Conservation (phyloP, 2,113 vertebrate genomes). For the Stigmatopora argus region DNA sequence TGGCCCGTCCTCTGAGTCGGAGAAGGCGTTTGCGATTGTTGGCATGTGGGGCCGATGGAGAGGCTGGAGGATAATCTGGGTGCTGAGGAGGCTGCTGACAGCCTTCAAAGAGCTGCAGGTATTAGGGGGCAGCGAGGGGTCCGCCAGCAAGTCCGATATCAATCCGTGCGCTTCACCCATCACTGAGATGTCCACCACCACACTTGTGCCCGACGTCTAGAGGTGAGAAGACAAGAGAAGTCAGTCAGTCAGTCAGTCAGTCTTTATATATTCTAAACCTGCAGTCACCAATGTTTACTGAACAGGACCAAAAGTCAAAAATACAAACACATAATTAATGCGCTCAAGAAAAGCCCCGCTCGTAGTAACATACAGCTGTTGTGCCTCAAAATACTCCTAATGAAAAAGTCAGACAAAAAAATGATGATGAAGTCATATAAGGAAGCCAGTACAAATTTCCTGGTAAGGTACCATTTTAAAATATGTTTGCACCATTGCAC, state of each 20-base stretch:
- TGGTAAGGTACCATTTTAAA: too few relatives aligned
- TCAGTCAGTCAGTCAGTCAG: slow-evolving; percentile 3
- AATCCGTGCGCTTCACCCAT: slow-evolving; percentile 97
- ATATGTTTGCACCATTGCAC: too few relatives aligned
- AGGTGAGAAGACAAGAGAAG: not conserved
- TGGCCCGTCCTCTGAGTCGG: slow-evolving; percentile 82
- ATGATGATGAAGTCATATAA: too few relatives aligned
- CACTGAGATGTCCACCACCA: slow-evolving; percentile 90
- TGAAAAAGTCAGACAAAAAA: too few relatives aligned
- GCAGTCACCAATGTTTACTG: not conserved
- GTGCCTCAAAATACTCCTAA: too few relatives aligned
- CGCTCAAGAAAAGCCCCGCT: too few relatives aligned
- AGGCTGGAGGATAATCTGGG: slow-evolving; percentile 87
- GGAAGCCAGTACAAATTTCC: too few relatives aligned
- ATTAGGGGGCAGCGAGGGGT: slow-evolving; percentile 85
- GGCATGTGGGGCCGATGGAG: slow-evolving; percentile 80
- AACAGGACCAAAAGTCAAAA: not conserved
- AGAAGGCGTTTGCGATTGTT: slow-evolving; percentile 80
- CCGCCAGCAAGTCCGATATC: slow-evolving; percentile 91
- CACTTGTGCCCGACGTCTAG: slow-evolving; percentile 90
- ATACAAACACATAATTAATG: too few relatives aligned
- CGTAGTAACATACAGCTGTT: too few relatives aligned
- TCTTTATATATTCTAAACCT: not conserved
- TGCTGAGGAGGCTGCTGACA: slow-evolving; percentile 92
- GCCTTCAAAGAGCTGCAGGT: slow-evolving; percentile 89